These are phyloP conservation scores for Characodon lateralis DNA, from an alignment of 2,797 vertebrate genomes.

Conservation along the genomic window DNA sequence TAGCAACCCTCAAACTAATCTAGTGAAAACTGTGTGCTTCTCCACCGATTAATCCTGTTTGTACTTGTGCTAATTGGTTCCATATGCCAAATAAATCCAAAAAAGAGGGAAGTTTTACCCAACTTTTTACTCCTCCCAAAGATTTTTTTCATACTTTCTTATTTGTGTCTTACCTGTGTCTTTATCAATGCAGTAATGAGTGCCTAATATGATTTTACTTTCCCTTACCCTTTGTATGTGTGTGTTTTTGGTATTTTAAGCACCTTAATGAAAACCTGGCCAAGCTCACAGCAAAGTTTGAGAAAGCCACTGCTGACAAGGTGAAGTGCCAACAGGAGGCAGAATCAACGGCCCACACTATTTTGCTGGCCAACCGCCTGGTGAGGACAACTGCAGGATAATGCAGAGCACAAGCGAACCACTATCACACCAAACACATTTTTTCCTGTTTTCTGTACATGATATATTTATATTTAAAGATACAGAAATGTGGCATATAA, in stretches of 20 bases:
- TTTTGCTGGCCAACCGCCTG: slow-evolving; percentile 92
- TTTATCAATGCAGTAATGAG: neutral
- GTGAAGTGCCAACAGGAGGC: slow-evolving; percentile 94
- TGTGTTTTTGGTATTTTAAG: slow-evolving; percentile 69
- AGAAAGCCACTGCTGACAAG: slow-evolving; percentile 93
- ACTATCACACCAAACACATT: neutral
- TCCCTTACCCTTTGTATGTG: slow-evolving; percentile 23
- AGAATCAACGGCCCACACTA: slow-evolving; percentile 87
- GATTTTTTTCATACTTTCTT: slow-evolving; percentile 36
- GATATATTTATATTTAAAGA: too few relatives aligned
- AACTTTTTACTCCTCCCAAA: slow-evolving; percentile 46
- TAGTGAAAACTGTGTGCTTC: slow-evolving; percentile 68
- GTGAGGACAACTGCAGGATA: slow-evolving; percentile 76
- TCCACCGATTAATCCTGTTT: slow-evolving; percentile 77
- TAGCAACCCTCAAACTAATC: slow-evolving; percentile 75
- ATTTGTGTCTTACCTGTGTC: slow-evolving; percentile 9
- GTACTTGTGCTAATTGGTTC: slow-evolving; percentile 77
- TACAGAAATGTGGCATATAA: neutral
- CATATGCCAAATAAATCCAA: slow-evolving; percentile 71
- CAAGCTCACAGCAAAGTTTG: slow-evolving; percentile 91
- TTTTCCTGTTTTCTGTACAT: neutral
- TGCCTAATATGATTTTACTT: slow-evolving; percentile 5
- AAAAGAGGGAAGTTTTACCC: slow-evolving; percentile 48
- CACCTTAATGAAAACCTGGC: slow-evolving; percentile 91
- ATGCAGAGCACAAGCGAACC: neutral